phyloP scores from a whole-genome alignment of 1,140 invertebrate species.

The Drosophila triauraria region DNA sequence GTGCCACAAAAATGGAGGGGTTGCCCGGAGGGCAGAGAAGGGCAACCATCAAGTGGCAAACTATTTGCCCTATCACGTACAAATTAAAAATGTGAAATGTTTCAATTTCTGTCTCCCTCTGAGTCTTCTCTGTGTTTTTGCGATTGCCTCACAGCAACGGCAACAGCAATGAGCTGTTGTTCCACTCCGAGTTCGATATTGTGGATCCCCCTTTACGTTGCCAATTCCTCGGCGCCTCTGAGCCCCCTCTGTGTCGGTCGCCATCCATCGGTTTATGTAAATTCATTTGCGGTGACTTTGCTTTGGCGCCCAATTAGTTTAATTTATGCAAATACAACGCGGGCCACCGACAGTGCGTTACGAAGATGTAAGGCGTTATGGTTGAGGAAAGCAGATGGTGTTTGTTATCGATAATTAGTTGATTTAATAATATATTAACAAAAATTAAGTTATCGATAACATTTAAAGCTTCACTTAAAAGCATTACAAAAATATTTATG shows the following conservation, averaged over 20 bases:
- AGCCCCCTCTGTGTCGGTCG: constrained; percentile 1
- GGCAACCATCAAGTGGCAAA: constrained; percentile 63
- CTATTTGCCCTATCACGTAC: constrained; percentile 82
- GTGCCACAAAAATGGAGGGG: constrained; percentile 43
- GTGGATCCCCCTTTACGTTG: constrained; percentile 4
- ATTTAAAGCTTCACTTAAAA: too few relatives aligned
- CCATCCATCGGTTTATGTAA: constrained; percentile 48
- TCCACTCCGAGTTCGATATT: constrained; percentile 24
- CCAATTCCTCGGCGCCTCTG: neutral
- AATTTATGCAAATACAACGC: constrained; percentile 50
- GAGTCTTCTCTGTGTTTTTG: constrained; percentile 15
- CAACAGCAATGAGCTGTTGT: constrained; percentile 16
- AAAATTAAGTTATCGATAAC: neutral
- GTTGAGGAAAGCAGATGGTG: constrained; percentile 1
- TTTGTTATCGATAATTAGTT: neutral
- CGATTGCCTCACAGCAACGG: constrained; percentile 50
- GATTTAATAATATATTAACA: too few relatives aligned
- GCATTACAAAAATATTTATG: too few relatives aligned
- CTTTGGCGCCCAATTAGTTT: constrained; percentile 55
- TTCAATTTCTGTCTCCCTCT: constrained; percentile 61
- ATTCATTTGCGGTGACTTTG: constrained; percentile 50
- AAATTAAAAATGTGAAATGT: constrained; percentile 83
- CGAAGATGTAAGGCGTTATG: constrained; percentile 20
- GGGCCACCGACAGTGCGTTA: constrained; percentile 36
- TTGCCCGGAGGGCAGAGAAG: neutral